Base-by-base conservation (phyloP, 1,140 invertebrate species). In the Marisa cornuarietis region DNA sequence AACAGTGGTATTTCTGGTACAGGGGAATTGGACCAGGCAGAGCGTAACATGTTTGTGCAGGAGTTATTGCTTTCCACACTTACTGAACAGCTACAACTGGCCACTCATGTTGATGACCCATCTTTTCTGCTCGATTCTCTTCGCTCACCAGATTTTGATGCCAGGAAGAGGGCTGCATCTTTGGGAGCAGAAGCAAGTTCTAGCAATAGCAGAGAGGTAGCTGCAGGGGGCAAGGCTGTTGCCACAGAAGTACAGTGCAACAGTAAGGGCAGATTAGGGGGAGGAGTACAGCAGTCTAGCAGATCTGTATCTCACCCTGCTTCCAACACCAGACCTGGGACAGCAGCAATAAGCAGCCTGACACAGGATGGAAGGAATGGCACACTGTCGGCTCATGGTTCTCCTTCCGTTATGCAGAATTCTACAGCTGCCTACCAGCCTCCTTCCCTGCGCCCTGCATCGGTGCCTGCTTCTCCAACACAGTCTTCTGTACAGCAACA, bases 11-110 rank as follows among this genome's bases (percentile, higher is more conserved):
- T 90, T 14, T 92, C 93, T 82, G 85, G 92, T 84, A 91, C 87
- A 72, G 89, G 92, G 82, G 93, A 94, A 84, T 91, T 92, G 80
- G 93, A 94, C 82, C 92, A 92, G 84, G 93, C 93, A 77, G 94
- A 94, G 87, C 92, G 93, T 81, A 94, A 94, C 87, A 86, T 94
- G 24, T 95, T 95, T 91, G 92, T 94, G 71, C 93, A 94, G 85
- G 94, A 95, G 90, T 88, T 95, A 74, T 91, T 95, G 58, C 90
- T 95, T 76, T 92, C 93, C 54, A 93, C 94, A 52, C 89, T 95
- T 84, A 92, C 92, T 62, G 89, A 91, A 77, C 85, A 89, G 68
- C 80, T 89, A 75, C 81, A 86, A 65, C 79, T 86, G 72, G 77
- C 78, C 62, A 77, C 81, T 9, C 84, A 87, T 61, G 81, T 81